phyloP scores from a whole-genome alignment of 2,888 invertebrate species.

The Rotaria macrura region DNA sequence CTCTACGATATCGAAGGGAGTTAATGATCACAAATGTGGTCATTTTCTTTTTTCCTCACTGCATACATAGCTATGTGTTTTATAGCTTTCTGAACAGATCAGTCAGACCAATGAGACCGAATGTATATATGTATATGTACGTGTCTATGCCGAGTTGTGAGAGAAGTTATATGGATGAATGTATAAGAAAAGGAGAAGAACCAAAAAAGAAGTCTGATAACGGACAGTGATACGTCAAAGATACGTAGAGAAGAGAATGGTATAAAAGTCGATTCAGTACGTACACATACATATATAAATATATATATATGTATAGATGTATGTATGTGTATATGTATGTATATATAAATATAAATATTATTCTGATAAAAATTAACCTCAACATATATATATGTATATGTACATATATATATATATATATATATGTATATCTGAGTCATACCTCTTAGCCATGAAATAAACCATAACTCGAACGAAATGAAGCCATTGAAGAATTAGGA shows the following conservation, averaged over 20 bases:
- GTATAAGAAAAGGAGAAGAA: not conserved
- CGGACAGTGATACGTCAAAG: not conserved
- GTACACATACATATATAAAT: no score
- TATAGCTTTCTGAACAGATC: conserved; percentile 4
- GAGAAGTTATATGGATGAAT: not conserved
- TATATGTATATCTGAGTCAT: no score
- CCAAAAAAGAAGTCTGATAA: not conserved
- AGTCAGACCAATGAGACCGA: not conserved
- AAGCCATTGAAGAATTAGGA: no score
- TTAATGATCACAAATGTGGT: not conserved
- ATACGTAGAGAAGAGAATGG: not conserved
- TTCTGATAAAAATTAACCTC: not conserved
- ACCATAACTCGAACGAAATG: no score
- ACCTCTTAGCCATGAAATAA: no score
- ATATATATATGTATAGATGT: no score
- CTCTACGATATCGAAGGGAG: not conserved
- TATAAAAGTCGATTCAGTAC: not conserved
- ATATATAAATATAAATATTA: not conserved
- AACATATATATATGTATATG: not conserved
- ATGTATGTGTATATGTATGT: no score
- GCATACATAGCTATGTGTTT: not conserved
- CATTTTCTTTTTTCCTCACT: not conserved
- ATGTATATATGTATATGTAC: not conserved
- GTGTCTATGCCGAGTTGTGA: not conserved
- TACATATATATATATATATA: not conserved